Percentiles rank a stretch among this genome's conserved stretches.
These are phyloP conservation scores for Sacculina carcini DNA, from an alignment of 2,888 invertebrate species.

Conservation along the genomic window DNA sequence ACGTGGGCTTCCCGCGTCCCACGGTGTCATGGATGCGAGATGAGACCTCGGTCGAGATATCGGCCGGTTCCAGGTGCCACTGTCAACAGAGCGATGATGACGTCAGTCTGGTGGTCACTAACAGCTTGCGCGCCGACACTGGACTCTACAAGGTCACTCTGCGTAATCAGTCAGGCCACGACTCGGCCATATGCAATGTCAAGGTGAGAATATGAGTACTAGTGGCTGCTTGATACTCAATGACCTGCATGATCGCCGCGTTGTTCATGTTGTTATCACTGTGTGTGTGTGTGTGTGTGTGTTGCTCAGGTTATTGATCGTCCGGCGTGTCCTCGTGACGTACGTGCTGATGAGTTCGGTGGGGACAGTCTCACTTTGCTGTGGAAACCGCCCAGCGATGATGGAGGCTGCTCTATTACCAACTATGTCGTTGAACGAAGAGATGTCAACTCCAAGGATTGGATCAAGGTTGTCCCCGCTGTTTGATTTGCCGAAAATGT, in stretches of 20 bases:
- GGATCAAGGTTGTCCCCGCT: constrained; percentile 34
- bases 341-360: constrained; percentile 76
- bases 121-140: constrained; percentile 62
- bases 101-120: constrained; percentile 74
- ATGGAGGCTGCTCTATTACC: constrained; percentile 77
- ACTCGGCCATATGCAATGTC: constrained; percentile 81
- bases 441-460: constrained; percentile 50
- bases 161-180: constrained; percentile 81
- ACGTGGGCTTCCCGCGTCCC: constrained; percentile 83
- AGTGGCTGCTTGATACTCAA: neutral
- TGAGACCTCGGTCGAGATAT: constrained; percentile 38
- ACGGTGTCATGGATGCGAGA: constrained; percentile 81
- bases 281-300: too few relatives aligned
- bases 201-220: neutral
- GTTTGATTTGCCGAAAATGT: too few relatives aligned
- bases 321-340: constrained; percentile 66
- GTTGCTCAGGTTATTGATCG: constrained; percentile 52
- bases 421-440: constrained; percentile 91
- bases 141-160: constrained; percentile 77
- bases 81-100: constrained; percentile 50
- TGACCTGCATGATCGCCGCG: neutral
- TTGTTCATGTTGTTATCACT: neutral
- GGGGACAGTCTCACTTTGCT: constrained; percentile 82
- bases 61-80: constrained; percentile 36
- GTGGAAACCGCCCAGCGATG: constrained; percentile 91